Conservation (phyloP, 2,888 invertebrate genomes). For the Leptopterna dolabrata region DNA sequence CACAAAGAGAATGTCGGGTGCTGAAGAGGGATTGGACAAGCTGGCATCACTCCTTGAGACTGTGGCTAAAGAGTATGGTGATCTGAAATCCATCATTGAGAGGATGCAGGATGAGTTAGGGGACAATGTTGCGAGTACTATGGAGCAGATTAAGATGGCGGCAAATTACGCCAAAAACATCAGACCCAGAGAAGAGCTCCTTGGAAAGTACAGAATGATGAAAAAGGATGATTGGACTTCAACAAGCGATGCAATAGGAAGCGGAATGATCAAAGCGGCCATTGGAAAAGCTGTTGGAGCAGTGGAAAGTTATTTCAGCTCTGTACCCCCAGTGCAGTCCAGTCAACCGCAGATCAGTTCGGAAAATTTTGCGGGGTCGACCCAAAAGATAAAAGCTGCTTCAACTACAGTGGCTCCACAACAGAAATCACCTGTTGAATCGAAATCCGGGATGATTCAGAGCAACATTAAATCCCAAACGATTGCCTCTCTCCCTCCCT, state of each 20-base stretch:
- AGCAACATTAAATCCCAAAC: background rate
- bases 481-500: background rate
- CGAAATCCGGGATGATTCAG: background rate
- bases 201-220: background rate
- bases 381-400: background rate
- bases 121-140: conserved; percentile 43
- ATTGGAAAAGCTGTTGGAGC: background rate
- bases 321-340: background rate
- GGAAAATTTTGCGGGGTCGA: background rate
- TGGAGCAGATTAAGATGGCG: conserved; percentile 56
- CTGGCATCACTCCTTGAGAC: conserved; percentile 56
- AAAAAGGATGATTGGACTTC: conserved; percentile 1
- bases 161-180: conserved; percentile 57
- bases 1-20: conserved; percentile 57
- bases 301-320: background rate
- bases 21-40: conserved; percentile 58
- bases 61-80: conserved; percentile 58
- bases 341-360: background rate
- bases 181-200: conserved; percentile 53
- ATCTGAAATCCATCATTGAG: conserved; percentile 51
- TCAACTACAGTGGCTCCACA: background rate
- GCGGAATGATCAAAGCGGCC: background rate
- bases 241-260: background rate
- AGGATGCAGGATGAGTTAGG: conserved; percentile 53
- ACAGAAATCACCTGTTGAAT: background rate